Percentiles rank a stretch among this genome's conserved stretches.
phyloP scores from a whole-genome alignment of 2,797 vertebrate species.

The Anguilla marmorata region DNA sequence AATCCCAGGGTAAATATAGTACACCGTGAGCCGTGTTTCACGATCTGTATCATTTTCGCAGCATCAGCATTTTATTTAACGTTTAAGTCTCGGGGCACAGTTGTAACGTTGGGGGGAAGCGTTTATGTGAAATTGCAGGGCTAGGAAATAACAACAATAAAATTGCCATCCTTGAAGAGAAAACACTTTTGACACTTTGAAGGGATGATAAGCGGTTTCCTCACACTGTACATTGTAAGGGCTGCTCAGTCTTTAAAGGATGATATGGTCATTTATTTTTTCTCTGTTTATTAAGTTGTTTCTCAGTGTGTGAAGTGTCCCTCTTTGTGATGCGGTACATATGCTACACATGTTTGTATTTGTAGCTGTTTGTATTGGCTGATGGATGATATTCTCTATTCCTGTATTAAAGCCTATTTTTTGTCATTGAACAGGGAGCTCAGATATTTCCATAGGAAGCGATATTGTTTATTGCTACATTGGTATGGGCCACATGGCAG shows the following conservation, averaged over 20 bases:
- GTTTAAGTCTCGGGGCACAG: slow-evolving; percentile 43
- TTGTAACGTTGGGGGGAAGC: slow-evolving; percentile 50
- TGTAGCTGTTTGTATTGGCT: background rate
- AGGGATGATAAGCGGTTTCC: slow-evolving; percentile 48
- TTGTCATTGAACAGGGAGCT: background rate
- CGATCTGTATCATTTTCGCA: slow-evolving; percentile 44
- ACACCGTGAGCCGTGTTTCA: slow-evolving; percentile 37
- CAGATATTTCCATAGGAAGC: background rate
- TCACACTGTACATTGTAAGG: slow-evolving; percentile 25
- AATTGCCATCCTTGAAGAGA: slow-evolving; percentile 43
- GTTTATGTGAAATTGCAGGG: slow-evolving; percentile 50
- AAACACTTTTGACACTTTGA: slow-evolving; percentile 50
- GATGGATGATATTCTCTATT: background rate
- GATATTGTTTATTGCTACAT: background rate
- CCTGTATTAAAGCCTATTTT: background rate
- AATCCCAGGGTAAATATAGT: slow-evolving; percentile 45
- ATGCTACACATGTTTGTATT: background rate
- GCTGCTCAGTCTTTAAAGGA: background rate
- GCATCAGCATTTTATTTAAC: slow-evolving; percentile 52
- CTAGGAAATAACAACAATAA: slow-evolving; percentile 41
- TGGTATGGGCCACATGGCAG: background rate
- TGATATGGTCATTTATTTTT: background rate
- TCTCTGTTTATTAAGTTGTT: background rate
- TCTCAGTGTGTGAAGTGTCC: slow-evolving; percentile 25
- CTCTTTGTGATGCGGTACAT: background rate